Percentiles rank a stretch among this genome's conserved stretches.
These are phyloP conservation scores for Epicampocera succincta DNA, from an alignment of 2,888 invertebrate genomes.

Conservation along the genomic window DNA sequence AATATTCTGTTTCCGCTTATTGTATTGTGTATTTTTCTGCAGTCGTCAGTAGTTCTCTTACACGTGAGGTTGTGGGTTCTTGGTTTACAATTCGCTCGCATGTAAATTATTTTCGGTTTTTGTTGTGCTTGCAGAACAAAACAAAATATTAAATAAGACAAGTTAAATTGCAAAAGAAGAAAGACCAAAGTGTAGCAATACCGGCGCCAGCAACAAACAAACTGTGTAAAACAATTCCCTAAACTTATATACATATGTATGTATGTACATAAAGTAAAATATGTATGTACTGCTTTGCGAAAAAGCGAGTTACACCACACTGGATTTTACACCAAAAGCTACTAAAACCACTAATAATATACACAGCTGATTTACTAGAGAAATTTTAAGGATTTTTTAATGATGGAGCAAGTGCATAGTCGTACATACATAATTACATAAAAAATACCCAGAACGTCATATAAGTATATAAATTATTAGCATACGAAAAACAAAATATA, in stretches of 20 bases:
- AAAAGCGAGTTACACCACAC: conserved; percentile 24
- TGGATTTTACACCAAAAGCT: neutral
- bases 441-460: too few relatives aligned
- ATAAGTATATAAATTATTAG: too few relatives aligned
- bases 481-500: conserved; percentile 14
- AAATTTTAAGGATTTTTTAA: conserved; percentile 31
- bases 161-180: conserved; percentile 2
- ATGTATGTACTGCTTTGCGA: too few relatives aligned
- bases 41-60: conserved; percentile 43
- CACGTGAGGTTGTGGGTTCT: conserved; percentile 33
- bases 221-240: conserved; percentile 40
- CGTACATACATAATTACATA: too few relatives aligned
- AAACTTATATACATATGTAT: conserved; percentile 16
- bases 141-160: conserved; percentile 27
- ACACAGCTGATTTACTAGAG: conserved; percentile 53
- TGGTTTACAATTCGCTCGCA: conserved; percentile 17
- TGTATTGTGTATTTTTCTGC: conserved; percentile 11
- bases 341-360: neutral
- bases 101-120: conserved; percentile 17
- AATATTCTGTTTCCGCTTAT: conserved; percentile 10
- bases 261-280: too few relatives aligned
- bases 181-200: conserved; percentile 24
- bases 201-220: conserved; percentile 19
- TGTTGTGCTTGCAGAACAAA: conserved; percentile 38
- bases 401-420: too few relatives aligned